Conservation (phyloP, 2,888 invertebrate genomes). For the Athrips mouffetella region DNA sequence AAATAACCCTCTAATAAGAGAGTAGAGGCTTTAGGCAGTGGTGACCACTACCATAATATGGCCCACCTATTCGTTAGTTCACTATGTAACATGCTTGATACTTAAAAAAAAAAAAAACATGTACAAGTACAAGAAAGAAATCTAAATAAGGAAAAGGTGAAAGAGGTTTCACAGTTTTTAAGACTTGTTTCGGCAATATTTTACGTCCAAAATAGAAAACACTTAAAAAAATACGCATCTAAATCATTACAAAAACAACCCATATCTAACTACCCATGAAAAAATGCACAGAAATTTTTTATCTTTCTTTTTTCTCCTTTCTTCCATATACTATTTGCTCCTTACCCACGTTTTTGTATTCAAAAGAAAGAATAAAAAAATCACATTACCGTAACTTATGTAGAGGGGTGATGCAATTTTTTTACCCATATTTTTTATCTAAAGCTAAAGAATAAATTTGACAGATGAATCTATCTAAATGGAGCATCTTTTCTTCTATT, state of each 20-base stretch:
- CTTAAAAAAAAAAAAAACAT: no score
- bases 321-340: conserved; percentile 28
- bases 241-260: conserved; percentile 32
- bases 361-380: conserved; percentile 43
- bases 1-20: no score
- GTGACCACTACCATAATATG: no score
- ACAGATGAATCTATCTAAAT: conserved; percentile 59
- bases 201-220: no score
- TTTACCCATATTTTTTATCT: conserved; percentile 33
- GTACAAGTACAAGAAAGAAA: no score
- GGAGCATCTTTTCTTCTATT: conserved; percentile 34
- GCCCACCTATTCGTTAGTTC: no score
- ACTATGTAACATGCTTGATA: no score
- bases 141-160: no score
- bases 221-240: conserved; percentile 22
- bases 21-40: no score
- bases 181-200: no score
- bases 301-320: conserved; percentile 25
- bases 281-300: conserved; percentile 16
- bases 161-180: no score
- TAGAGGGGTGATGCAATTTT: conserved; percentile 57
- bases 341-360: conserved; percentile 66
- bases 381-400: conserved; percentile 37
- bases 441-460: conserved; percentile 51
- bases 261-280: conserved; percentile 11